Percentiles rank a stretch among this genome's conserved stretches.
Evolutionary conservation across 2,797 vertebrate species (phyloP).

Genomic region (Nasua narica): DNA sequence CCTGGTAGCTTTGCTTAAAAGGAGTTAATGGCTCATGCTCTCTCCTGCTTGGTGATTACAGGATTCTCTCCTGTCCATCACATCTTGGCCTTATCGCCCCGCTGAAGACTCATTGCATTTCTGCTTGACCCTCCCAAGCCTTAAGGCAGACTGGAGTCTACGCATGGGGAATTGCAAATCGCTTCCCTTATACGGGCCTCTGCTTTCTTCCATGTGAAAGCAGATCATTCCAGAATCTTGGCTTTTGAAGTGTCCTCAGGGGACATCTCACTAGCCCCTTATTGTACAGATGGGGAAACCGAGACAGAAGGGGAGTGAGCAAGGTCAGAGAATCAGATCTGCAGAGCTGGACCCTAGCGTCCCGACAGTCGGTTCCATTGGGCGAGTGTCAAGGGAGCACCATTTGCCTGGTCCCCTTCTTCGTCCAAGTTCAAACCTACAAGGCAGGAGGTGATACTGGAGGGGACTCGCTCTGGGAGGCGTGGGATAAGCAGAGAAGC

Average conservation of each 20-base stretch:
- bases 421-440: neutral
- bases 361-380: neutral
- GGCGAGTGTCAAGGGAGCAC: fast-evolving
- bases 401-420: too few species aligned
- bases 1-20: slow-evolving; percentile 71
- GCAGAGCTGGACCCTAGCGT: neutral
- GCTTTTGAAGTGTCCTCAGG: neutral
- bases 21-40: slow-evolving; percentile 79
- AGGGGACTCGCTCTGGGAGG: neutral
- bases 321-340: fast-evolving
- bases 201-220: neutral
- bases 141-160: neutral
- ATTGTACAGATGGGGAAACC: neutral
- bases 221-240: neutral
- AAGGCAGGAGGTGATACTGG: too few species aligned
- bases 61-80: slow-evolving; percentile 74
- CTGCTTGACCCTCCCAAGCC: slow-evolving; percentile 28
- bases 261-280: neutral
- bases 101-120: slow-evolving; percentile 59
- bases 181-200: neutral
- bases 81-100: slow-evolving; percentile 54
- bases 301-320: neutral
- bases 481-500: neutral
- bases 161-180: neutral
- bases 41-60: slow-evolving; percentile 72